Conservation (phyloP, 2,113 vertebrate species). For the Xiphophorus hellerii region DNA sequence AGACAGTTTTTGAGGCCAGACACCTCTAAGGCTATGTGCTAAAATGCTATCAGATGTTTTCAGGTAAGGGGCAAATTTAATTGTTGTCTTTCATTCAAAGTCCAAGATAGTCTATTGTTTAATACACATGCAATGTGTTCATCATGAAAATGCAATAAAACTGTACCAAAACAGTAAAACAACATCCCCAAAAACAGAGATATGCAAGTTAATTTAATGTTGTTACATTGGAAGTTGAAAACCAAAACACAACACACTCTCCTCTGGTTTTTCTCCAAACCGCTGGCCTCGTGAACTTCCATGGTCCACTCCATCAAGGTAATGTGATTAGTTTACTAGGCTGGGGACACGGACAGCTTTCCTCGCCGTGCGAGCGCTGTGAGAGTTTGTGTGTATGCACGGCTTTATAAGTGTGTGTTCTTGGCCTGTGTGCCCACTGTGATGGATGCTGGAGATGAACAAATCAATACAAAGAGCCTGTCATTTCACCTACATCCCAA, state of each 20-base stretch:
- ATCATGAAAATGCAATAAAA: background rate
- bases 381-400: background rate
- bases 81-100: background rate
- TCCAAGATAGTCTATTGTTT: background rate
- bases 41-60: background rate
- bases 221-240: slow-evolving; percentile 19
- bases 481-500: slow-evolving; percentile 62
- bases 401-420: slow-evolving; percentile 26
- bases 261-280: slow-evolving; percentile 25
- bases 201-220: slow-evolving; percentile 4
- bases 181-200: background rate
- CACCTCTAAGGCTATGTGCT: background rate
- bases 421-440: slow-evolving; percentile 32
- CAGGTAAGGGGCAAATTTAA: background rate
- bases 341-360: slow-evolving; percentile 45
- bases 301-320: slow-evolving; percentile 66
- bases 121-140: background rate
- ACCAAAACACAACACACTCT: slow-evolving; percentile 15
- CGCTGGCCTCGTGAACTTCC: slow-evolving; percentile 51
- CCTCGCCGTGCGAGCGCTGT: slow-evolving; percentile 16
- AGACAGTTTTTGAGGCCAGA: background rate
- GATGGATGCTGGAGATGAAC: slow-evolving; percentile 67
- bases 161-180: background rate
- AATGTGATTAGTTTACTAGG: slow-evolving; percentile 65
- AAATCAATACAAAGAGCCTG: slow-evolving; percentile 71